These are phyloP conservation scores for Macrostomum cliftonense DNA, from an alignment of 2,888 invertebrate genomes.

Conservation along the genomic window DNA sequence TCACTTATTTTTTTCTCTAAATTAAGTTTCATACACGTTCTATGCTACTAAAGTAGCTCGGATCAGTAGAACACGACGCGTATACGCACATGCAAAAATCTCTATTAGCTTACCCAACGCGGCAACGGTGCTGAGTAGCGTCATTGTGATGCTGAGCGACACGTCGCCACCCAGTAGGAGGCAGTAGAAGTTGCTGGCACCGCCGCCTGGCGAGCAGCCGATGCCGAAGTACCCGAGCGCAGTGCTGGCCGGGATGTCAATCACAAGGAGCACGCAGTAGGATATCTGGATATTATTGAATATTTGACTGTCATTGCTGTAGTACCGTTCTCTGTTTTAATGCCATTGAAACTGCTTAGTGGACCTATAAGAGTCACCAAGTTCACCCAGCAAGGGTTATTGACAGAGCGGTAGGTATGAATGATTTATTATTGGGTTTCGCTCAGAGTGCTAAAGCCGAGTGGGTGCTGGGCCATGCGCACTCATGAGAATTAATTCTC, in stretches of 20 bases:
- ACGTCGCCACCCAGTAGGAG: constrained; percentile 74
- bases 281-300: constrained; percentile 1
- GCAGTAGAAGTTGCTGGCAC: constrained; percentile 89
- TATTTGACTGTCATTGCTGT: no score
- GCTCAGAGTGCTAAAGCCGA: no score
- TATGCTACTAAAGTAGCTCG: no score
- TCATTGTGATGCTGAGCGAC: constrained; percentile 82
- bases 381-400: no score
- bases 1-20: not conserved
- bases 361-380: no score
- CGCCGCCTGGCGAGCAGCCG: constrained; percentile 46
- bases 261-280: constrained; percentile 1
- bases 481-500: no score
- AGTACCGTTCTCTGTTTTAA: not conserved
- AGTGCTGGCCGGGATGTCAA: constrained; percentile 15
- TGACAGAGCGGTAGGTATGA: no score
- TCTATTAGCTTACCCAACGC: constrained; percentile 57
- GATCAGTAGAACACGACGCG: no score
- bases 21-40: not conserved
- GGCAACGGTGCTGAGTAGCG: constrained; percentile 64
- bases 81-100: no score
- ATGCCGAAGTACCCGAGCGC: constrained; percentile 39
- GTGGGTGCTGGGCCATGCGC: no score
- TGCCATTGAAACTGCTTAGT: no score
- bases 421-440: no score